Evolutionary conservation across 2,797 vertebrate species (phyloP).

Genomic region (Okamejei kenojei): DNA sequence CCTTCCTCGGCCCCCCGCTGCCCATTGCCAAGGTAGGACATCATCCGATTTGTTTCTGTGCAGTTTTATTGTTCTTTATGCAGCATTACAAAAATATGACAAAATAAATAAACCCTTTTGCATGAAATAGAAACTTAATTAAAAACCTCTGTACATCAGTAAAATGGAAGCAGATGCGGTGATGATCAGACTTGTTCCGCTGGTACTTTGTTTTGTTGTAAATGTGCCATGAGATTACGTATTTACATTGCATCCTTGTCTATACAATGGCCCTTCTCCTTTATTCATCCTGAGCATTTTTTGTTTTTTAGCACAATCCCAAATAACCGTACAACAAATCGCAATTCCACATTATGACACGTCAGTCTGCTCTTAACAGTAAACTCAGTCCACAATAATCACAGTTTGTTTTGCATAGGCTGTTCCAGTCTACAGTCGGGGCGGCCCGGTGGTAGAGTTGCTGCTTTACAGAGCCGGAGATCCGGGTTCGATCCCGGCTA

Average conservation of each 20-base stretch:
- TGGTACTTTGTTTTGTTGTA: neutral
- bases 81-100: constrained; percentile 99
- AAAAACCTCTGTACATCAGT: neutral
- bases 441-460: too few species aligned
- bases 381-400: too few species aligned
- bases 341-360: too few species aligned
- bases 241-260: neutral
- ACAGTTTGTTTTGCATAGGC: neutral
- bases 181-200: neutral
- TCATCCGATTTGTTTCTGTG: neutral
- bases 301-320: too few species aligned
- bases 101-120: constrained; percentile 88
- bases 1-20: too few species aligned
- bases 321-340: too few species aligned
- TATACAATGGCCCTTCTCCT: too few species aligned
- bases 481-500: too few species aligned
- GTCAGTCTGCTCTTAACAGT: too few species aligned
- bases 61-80: constrained; percentile 69
- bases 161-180: constrained; percentile 11
- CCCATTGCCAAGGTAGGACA: neutral
- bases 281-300: too few species aligned
- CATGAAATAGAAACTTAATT: constrained; percentile 3
- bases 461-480: too few species aligned
- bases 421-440: neutral
- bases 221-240: neutral